Evolutionary conservation across 2,888 invertebrate species (phyloP).

Genomic region (Rhyacophila evoluta): DNA sequence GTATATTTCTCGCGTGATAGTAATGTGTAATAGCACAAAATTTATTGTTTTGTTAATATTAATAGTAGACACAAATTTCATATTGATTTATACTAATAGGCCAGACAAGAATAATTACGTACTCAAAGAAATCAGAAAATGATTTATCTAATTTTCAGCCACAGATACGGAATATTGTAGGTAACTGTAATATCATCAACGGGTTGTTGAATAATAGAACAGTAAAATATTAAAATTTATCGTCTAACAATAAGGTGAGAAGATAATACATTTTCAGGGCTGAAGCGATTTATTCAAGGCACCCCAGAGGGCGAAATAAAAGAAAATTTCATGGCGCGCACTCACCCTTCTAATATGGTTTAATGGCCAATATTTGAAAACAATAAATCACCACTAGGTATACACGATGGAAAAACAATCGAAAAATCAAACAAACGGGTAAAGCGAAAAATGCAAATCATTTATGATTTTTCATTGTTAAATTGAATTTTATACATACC

Average conservation of each 20-base stretch:
- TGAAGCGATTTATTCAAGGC: neutral
- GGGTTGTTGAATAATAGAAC: neutral
- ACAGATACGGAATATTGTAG: no score
- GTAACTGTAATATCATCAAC: no score
- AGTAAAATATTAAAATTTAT: neutral
- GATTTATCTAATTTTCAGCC: no score
- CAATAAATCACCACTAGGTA: neutral
- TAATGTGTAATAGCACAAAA: no score
- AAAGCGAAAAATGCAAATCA: neutral
- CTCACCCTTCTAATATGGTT: slow-evolving; percentile 1
- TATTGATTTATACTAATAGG: no score
- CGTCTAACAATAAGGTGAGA: neutral
- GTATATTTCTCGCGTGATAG: no score
- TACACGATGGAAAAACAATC: neutral
- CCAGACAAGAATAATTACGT: no score
- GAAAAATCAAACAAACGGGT: neutral
- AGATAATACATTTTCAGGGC: neutral
- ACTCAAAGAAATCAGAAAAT: no score
- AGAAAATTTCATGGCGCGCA: neutral
- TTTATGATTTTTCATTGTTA: no score
- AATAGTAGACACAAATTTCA: no score
- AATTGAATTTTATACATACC: no score
- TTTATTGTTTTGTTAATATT: no score
- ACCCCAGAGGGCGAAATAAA: neutral
- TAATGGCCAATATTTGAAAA: slow-evolving; percentile 18